phyloP scores from a whole-genome alignment of 2,888 invertebrate species.

The Lasioglossum oenotherae region DNA sequence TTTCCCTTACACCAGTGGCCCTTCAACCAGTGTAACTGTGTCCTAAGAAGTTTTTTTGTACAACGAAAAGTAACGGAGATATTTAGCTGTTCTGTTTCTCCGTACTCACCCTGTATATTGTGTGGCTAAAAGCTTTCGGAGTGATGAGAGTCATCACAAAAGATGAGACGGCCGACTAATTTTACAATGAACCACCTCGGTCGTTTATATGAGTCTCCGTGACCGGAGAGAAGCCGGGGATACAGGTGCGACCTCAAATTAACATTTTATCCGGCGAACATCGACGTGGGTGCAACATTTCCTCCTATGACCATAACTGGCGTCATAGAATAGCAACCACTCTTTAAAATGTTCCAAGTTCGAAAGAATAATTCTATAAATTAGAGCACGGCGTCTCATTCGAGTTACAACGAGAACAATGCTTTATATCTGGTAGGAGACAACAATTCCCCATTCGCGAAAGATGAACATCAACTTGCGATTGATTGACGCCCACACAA shows the following conservation, averaged over 20 bases:
- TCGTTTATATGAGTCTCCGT: slow-evolving; percentile 19
- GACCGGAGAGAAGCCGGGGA: not conserved
- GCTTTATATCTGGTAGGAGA: not conserved
- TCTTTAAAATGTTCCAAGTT: not conserved
- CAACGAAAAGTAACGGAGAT: too few species aligned
- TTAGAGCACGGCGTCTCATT: not conserved
- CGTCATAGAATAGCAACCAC: not conserved
- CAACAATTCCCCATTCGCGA: not conserved
- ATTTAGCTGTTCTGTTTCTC: too few species aligned
- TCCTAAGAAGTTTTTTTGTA: too few species aligned
- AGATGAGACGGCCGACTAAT: slow-evolving; percentile 56
- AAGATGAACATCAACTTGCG: not conserved
- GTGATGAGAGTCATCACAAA: slow-evolving; percentile 65
- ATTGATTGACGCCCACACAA: not conserved
- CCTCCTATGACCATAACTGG: not conserved
- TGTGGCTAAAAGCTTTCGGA: slow-evolving; percentile 48
- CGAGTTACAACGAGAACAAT: not conserved
- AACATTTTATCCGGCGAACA: slow-evolving; percentile 45
- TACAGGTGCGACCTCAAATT: slow-evolving; percentile 47
- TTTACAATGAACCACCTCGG: slow-evolving; percentile 57
- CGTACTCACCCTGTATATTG: slow-evolving; percentile 26
- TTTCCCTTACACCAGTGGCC: too few species aligned
- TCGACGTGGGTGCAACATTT: not conserved
- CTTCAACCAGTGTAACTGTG: too few species aligned
- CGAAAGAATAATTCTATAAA: not conserved